These are phyloP conservation scores for Benthosema pterotum DNA, from an alignment of 2,797 vertebrate genomes.

Conservation along the genomic window DNA sequence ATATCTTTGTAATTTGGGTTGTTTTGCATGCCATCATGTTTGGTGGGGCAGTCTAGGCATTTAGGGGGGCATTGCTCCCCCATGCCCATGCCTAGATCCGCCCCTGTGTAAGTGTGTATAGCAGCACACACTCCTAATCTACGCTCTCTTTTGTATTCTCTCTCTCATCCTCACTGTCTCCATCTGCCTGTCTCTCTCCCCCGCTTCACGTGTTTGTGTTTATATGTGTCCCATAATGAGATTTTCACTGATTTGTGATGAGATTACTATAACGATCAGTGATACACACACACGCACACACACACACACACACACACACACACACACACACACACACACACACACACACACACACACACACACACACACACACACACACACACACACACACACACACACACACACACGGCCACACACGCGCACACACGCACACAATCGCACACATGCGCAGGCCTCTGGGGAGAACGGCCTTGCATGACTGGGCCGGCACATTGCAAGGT, in stretches of 20 bases:
- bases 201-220: not conserved
- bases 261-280: constrained; percentile 26
- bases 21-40: no score
- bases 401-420: not conserved
- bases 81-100: no score
- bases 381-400: not conserved
- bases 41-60: no score
- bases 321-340: constrained; percentile 3
- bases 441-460: not conserved
- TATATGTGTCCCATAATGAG: constrained; percentile 7
- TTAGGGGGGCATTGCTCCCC: no score
- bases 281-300: constrained; percentile 11
- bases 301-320: constrained; percentile 16
- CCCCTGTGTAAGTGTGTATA: no score
- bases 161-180: not conserved
- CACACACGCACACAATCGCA: constrained; percentile 3
- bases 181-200: not conserved
- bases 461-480: not conserved
- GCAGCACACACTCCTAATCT: not conserved
- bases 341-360: not conserved
- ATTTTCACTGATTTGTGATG: constrained; percentile 11
- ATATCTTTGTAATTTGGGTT: no score
- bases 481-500: constrained; percentile 1
- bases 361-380: not conserved
- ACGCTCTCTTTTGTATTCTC: not conserved